Conservation (phyloP, 2,888 invertebrate species). For the Callyntrura guangdongensis region DNA sequence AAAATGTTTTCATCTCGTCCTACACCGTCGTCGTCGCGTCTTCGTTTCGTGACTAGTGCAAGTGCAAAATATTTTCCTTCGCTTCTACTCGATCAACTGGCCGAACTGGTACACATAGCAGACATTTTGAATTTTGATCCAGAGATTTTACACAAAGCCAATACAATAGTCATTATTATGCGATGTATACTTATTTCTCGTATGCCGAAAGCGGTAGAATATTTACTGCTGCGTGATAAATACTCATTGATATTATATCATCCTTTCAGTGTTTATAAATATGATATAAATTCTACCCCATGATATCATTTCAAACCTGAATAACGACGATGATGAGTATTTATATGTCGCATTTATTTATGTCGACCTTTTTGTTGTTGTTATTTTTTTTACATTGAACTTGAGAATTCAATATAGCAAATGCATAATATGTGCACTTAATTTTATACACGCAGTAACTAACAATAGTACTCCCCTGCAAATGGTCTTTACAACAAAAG, state of each 20-base stretch:
- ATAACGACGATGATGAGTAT: slow-evolving; percentile 42
- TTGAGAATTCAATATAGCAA: neutral
- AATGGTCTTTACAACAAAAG: neutral
- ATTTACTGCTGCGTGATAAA: neutral
- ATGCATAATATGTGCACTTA: neutral
- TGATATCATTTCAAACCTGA: slow-evolving; percentile 34
- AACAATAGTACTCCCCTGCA: neutral
- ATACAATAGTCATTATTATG: neutral
- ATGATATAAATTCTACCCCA: neutral
- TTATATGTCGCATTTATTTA: neutral
- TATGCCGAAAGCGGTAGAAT: no score
- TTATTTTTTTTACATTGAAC: neutral
- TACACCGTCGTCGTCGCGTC: neutral
- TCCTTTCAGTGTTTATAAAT: neutral
- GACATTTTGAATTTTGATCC: neutral
- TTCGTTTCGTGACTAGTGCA: slow-evolving; percentile 71
- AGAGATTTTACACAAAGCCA: neutral
- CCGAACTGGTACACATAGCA: slow-evolving; percentile 3
- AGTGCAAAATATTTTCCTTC: slow-evolving; percentile 61
- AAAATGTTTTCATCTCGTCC: slow-evolving; percentile 20
- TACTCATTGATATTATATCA: neutral
- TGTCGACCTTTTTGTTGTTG: neutral
- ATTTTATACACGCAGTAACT: neutral
- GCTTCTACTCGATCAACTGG: neutral
- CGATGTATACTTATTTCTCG: neutral